A percentile compares a stretch with the other conserved stretches of the same genome.
Evolutionary conservation across 2,888 invertebrate species (phyloP).

Genomic region (Agrotis ipsilon): DNA sequence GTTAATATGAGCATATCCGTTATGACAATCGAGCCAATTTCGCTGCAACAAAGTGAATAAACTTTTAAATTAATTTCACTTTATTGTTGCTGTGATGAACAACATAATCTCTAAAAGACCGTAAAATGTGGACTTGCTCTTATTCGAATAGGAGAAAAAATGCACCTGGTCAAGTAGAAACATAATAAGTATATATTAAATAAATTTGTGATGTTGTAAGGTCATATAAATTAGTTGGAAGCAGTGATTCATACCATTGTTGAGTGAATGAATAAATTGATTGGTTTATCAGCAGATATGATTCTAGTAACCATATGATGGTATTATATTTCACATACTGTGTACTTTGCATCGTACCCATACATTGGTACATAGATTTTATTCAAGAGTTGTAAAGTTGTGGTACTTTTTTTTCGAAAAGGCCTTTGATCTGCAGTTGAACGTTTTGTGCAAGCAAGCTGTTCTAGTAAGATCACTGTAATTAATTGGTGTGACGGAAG

Average conservation of each 20-base stretch:
- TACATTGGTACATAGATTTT: not conserved
- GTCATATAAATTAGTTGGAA: conserved; percentile 41
- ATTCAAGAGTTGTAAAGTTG: not conserved
- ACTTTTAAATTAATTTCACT: conserved; percentile 19
- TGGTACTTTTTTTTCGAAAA: not conserved
- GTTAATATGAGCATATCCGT: conserved; percentile 33
- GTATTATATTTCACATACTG: conserved; percentile 14
- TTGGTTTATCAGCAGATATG: conserved; percentile 35
- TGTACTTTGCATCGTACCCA: not conserved
- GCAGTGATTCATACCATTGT: conserved; percentile 17
- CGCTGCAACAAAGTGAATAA: not conserved
- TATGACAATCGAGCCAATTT: conserved; percentile 31
- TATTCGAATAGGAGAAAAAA: not conserved
- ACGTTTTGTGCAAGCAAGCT: not conserved
- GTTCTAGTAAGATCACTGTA: not conserved
- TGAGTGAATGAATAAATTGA: conserved; percentile 18
- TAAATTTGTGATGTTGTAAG: conserved; percentile 26
- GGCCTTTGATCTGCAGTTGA: not conserved
- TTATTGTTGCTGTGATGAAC: not conserved
- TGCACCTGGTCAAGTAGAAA: not conserved
- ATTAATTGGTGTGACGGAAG: not conserved
- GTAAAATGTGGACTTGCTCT: not conserved
- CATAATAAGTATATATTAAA: conserved; percentile 2
- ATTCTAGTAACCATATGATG: conserved; percentile 7
- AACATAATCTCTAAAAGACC: not conserved